Conservation (phyloP, 2,888 invertebrate genomes). For the Nephrotoma appendiculata region DNA sequence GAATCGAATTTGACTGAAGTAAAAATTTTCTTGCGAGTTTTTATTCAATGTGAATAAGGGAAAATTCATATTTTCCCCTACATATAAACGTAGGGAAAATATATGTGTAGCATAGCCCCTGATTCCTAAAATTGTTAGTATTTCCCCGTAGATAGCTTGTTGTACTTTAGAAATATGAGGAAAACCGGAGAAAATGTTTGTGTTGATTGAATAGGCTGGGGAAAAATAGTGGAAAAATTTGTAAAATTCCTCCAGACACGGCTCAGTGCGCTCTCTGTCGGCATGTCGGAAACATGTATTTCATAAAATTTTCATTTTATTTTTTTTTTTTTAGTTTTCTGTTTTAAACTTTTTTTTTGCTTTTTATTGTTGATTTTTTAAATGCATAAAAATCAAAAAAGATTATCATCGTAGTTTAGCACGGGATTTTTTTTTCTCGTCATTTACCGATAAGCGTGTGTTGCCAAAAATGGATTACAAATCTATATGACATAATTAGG, state of each 20-base stretch:
- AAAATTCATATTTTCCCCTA: not conserved
- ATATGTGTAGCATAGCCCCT: not conserved
- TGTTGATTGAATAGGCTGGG: not conserved
- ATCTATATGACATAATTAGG: not conserved
- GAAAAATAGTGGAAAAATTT: not conserved
- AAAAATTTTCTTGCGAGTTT: not conserved
- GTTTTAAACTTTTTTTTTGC: not conserved
- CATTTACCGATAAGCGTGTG: not conserved
- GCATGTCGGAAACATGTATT: conserved; percentile 2
- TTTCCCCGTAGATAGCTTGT: not conserved
- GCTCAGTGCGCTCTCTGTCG: conserved; percentile 2
- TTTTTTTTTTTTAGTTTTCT: not conserved
- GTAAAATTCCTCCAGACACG: not conserved
- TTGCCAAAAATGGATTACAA: not conserved
- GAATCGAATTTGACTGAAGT: not conserved
- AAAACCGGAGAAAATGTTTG: not conserved
- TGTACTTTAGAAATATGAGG: not conserved
- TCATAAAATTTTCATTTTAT: not conserved
- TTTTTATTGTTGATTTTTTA: not conserved
- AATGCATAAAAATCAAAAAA: not conserved
- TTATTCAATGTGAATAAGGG: not conserved
- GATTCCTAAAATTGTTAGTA: not conserved
- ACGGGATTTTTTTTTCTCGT: not conserved
- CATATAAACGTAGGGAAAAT: not conserved
- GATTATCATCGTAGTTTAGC: not conserved